phyloP scores from a whole-genome alignment of 2,888 invertebrate genomes.

The Diadegma fenestrale region DNA sequence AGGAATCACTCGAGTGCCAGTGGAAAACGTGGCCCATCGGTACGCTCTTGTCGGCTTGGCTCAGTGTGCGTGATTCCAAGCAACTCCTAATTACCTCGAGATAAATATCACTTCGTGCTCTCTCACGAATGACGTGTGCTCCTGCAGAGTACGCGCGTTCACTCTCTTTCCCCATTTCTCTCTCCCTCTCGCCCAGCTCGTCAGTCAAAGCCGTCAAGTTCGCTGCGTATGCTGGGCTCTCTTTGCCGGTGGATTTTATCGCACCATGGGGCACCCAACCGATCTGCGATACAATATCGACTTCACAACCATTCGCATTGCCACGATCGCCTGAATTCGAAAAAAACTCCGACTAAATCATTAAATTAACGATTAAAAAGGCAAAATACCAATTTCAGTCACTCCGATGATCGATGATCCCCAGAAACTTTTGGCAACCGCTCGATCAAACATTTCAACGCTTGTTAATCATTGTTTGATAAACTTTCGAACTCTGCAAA shows the following conservation, averaged over 20 bases:
- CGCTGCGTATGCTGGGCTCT: conserved; percentile 53
- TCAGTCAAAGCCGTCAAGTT: conserved; percentile 80
- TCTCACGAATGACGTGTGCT: conserved; percentile 82
- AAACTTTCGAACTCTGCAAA: neutral
- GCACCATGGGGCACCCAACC: conserved; percentile 68
- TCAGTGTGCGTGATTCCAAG: conserved; percentile 77
- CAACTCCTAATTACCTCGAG: conserved; percentile 82
- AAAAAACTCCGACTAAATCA: conserved; percentile 25
- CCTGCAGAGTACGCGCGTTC: conserved; percentile 74
- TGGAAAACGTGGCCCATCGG: conserved; percentile 62
- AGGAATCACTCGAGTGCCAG: conserved; percentile 69
- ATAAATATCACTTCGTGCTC: conserved; percentile 81
- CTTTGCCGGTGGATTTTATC: conserved; percentile 77
- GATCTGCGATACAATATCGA: conserved; percentile 50
- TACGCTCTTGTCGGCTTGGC: conserved; percentile 47
- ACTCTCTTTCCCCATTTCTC: conserved; percentile 42
- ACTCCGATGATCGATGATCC: conserved; percentile 19
- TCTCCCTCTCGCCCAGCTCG: conserved; percentile 76
- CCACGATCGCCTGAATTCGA: conserved; percentile 24
- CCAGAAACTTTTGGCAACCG: neutral
- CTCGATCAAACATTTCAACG: conserved; percentile 7
- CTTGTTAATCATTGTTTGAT: neutral
- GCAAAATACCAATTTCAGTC: conserved; percentile 17
- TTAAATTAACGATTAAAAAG: conserved; percentile 22
- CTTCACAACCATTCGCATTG: conserved; percentile 39